Evolutionary conservation across 1,140 invertebrate genomes (phyloP).

Genomic region (Ceratina australensis): DNA sequence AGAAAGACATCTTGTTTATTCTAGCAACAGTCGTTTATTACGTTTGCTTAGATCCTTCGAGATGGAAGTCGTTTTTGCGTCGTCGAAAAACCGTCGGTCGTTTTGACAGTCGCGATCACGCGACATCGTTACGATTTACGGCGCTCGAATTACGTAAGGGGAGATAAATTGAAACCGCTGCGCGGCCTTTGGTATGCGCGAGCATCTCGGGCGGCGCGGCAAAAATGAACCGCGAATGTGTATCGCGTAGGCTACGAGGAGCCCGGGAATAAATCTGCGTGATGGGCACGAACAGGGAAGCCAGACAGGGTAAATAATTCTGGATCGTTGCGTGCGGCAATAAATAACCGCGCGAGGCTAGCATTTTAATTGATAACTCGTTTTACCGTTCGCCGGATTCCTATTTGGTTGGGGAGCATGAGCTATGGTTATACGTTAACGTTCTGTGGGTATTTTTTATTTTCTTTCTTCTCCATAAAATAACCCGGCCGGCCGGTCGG

Average conservation of each 20-base stretch:
- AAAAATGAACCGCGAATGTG: constrained; percentile 26
- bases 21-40: too few relatives aligned
- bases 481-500: too few relatives aligned
- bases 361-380: constrained; percentile 32
- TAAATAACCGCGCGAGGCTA: constrained; percentile 31
- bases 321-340: constrained; percentile 8
- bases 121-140: not conserved
- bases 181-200: constrained; percentile 2
- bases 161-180: constrained; percentile 30
- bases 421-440: not conserved
- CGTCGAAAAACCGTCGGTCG: too few relatives aligned
- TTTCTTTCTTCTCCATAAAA: not conserved
- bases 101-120: not conserved
- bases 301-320: constrained; percentile 31
- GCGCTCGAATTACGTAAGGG: constrained; percentile 21
- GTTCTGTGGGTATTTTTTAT: not conserved
- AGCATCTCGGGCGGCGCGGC: not conserved
- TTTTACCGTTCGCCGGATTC: not conserved
- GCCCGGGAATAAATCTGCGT: constrained; percentile 37
- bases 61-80: too few relatives aligned
- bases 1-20: too few relatives aligned
- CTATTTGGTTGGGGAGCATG: not conserved
- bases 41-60: too few relatives aligned
- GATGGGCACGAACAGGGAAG: not conserved
- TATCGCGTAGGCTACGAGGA: constrained; percentile 1